These are phyloP conservation scores for Ictalurus punctatus DNA, from an alignment of 2,113 vertebrate genomes.

Conservation along the genomic window DNA sequence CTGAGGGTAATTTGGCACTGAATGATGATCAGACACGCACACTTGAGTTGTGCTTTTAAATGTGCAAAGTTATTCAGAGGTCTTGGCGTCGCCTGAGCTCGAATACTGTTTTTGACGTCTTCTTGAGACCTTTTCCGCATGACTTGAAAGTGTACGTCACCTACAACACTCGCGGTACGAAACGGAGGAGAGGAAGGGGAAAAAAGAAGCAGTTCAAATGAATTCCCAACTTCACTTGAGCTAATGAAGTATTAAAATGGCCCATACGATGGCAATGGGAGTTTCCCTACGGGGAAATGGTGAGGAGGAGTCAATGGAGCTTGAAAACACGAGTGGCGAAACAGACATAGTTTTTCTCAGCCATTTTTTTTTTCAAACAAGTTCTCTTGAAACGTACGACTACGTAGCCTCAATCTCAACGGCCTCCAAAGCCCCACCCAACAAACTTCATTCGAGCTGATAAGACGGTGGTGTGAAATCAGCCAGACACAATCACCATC, in stretches of 20 bases:
- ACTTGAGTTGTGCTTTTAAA: neutral
- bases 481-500: neutral
- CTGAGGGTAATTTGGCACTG: neutral
- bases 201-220: neutral
- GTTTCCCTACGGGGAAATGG: conserved; percentile 5
- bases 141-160: neutral
- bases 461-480: neutral
- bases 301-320: conserved; percentile 21
- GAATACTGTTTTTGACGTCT: neutral
- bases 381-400: neutral
- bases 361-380: neutral
- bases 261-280: neutral
- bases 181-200: neutral
- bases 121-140: neutral
- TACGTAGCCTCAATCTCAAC: neutral
- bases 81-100: neutral
- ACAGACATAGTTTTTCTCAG: neutral
- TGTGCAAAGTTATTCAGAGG: neutral
- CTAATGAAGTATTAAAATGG: conserved; percentile 31
- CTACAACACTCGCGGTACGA: neutral
- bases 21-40: neutral
- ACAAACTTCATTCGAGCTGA: neutral
- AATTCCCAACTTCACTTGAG: conserved; percentile 1
- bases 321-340: neutral
- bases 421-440: neutral